Evolutionary conservation across 2,888 invertebrate genomes (phyloP).

Genomic region (Heliconius erato): DNA sequence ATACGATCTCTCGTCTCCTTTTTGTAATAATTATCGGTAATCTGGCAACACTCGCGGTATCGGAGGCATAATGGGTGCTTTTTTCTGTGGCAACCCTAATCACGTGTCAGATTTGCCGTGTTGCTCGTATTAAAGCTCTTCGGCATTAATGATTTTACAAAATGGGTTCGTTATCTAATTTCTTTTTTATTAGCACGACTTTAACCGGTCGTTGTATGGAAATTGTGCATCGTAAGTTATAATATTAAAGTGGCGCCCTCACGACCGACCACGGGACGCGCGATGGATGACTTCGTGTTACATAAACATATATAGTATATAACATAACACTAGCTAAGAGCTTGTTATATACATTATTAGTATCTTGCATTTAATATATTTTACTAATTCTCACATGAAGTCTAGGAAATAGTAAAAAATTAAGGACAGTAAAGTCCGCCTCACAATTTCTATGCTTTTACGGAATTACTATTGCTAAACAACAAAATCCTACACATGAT

Average conservation of each 20-base stretch:
- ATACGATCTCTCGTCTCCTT: slow-evolving; percentile 77
- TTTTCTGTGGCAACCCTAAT: slow-evolving; percentile 83
- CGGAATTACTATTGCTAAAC: no score
- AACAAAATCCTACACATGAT: no score
- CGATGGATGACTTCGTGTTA: neutral
- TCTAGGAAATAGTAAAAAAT: no score
- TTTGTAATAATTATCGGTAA: slow-evolving; percentile 85
- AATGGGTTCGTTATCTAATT: slow-evolving; percentile 74
- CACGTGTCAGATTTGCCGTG: slow-evolving; percentile 83
- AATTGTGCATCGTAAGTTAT: slow-evolving; percentile 25
- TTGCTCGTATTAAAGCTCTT: slow-evolving; percentile 70
- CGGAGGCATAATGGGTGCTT: slow-evolving; percentile 78
- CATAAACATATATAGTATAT: no score
- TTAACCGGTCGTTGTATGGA: slow-evolving; percentile 28
- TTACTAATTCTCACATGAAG: no score
- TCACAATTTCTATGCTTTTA: no score
- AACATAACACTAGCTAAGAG: no score
- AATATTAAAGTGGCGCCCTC: slow-evolving; percentile 25
- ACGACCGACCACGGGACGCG: neutral
- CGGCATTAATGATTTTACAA: slow-evolving; percentile 74
- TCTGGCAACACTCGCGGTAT: slow-evolving; percentile 82
- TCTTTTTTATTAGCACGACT: slow-evolving; percentile 56
- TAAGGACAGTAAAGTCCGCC: no score
- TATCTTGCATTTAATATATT: no score
- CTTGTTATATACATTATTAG: no score